Base-by-base conservation (phyloP, 1,140 invertebrate species). In the Saccostrea cuccullata region DNA sequence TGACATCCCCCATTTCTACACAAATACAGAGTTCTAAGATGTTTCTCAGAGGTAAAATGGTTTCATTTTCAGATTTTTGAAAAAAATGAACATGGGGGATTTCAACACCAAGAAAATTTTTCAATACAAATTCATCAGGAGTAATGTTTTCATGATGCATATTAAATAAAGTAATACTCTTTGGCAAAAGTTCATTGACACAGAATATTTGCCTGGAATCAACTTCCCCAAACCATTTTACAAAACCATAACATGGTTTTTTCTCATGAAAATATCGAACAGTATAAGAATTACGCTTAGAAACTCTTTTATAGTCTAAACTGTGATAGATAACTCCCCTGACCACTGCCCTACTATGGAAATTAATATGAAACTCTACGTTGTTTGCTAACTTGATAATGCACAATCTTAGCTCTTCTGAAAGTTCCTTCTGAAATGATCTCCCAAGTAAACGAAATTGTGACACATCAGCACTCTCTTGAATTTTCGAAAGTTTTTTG, bases 11-110 rank as follows among this genome's bases (percentile, higher is more conserved):
- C 23, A 73, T 20, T 55, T 86, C 40, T 55, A 86, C 30, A 55
- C 64, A 86, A n/a, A 86, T 55, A 86, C 85, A 86, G 1, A 86
- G 64, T 23, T 86, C 85, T 55, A 86, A 20, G 4, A 86, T 86
- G 73, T 86, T 26, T 77, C 15, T 55, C 5, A 86, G 36, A 30
- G 30, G 15, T 23, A 86, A 15, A 60, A 86, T 23, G 26, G 11
- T 30, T n/a, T n/a, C 30, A 26, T 77, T 26, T 17, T 86, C 67
- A 47, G 64, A 23, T n/a, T 73, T n/a, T 23, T 47, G 17, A 47
- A 77, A n/a, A 26, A 77, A 55, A 77, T 77, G 30, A 2, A 86
- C 23, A 77, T 77, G 55, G 0, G 67, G 36, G 15, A 86, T 20
- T 6, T 20, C 12, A 73, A 86, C n/a, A 55, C 47, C 40, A 20